Conservation (phyloP, 2,113 vertebrate genomes). For the Meleagris gallopavo region DNA sequence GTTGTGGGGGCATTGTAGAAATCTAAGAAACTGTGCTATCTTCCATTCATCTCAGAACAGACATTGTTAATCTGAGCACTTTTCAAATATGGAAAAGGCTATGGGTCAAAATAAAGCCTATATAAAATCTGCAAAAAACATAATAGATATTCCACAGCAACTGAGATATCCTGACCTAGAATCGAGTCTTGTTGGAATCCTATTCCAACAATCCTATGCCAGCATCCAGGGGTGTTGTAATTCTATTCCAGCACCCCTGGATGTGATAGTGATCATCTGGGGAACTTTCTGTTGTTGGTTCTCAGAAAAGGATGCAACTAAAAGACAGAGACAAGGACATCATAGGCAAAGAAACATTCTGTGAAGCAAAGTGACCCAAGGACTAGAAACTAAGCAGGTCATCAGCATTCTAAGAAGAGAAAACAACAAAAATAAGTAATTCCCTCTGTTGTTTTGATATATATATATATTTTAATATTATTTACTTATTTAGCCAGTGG, state of each 20-base stretch:
- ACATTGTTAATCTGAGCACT: not conserved
- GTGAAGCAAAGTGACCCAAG: not conserved
- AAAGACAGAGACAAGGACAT: not conserved
- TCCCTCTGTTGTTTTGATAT: not conserved
- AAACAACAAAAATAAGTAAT: not conserved
- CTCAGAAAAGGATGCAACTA: not conserved
- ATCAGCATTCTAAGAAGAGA: not conserved
- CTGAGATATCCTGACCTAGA: not conserved
- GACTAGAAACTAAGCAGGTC: not conserved
- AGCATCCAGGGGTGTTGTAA: not conserved
- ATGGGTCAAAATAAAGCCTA: not conserved
- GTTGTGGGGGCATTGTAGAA: not conserved
- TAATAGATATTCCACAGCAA: not conserved
- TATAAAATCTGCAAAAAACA: not conserved
- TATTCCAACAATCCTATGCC: not conserved
- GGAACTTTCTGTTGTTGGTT: not conserved
- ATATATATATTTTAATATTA: not conserved
- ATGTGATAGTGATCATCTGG: not conserved
- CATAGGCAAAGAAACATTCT: not conserved
- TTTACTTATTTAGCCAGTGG: not conserved
- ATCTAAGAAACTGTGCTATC: not conserved
- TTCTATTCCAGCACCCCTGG: not conserved
- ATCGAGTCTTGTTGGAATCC: not conserved
- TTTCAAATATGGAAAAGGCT: not conserved
- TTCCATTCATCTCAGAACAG: not conserved